phyloP scores from a whole-genome alignment of 2,888 invertebrate genomes.

The Bellardia pandia region DNA sequence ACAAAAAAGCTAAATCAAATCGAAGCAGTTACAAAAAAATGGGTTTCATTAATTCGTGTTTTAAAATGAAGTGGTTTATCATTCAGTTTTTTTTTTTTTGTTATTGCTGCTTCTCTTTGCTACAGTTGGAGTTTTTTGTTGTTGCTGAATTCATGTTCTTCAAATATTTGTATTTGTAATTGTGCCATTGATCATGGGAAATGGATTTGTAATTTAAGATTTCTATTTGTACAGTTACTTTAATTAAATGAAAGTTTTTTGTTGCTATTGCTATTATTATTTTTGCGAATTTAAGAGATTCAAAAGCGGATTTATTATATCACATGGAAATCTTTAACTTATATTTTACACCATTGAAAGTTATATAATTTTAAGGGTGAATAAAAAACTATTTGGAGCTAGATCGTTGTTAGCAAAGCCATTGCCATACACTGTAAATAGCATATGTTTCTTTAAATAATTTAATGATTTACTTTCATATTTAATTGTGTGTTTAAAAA shows the following conservation, averaged over 20 bases:
- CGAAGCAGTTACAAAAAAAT: slow-evolving; percentile 2
- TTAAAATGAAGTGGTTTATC: slow-evolving; percentile 59
- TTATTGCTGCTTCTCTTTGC: not conserved
- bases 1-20: not conserved
- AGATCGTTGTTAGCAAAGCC: no score
- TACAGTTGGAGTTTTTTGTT: not conserved
- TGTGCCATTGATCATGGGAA: slow-evolving; percentile 60
- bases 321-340: slow-evolving; percentile 4
- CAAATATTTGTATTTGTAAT: slow-evolving; percentile 55
- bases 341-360: not conserved
- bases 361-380: not conserved
- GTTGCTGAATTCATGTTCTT: slow-evolving; percentile 32
- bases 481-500: no score
- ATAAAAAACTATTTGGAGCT: not conserved
- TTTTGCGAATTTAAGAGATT: not conserved
- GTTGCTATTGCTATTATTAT: not conserved
- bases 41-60: slow-evolving; percentile 57
- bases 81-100: not conserved
- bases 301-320: not conserved
- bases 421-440: no score
- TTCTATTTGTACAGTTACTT: slow-evolving; percentile 52
- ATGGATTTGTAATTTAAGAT: slow-evolving; percentile 57
- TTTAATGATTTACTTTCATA: not conserved
- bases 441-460: no score
- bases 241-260: slow-evolving; percentile 51